phyloP scores from a whole-genome alignment of 2,888 invertebrate species.

The Meta bourneti region DNA sequence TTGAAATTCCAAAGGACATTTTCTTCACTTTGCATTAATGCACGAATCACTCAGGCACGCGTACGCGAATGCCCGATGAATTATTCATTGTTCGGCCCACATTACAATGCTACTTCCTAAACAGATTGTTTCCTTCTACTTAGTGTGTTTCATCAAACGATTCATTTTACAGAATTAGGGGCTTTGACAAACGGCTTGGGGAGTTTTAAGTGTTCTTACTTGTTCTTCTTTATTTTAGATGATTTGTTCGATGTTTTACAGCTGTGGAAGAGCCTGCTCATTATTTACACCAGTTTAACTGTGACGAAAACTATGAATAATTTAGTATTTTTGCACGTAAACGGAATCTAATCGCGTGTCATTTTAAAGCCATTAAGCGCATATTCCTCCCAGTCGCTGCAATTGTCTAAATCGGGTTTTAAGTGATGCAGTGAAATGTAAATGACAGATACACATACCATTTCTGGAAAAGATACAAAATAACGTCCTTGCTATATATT shows the following conservation, averaged over 20 bases:
- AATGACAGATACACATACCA: no score
- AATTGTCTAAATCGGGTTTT: no score
- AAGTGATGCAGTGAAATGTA: no score
- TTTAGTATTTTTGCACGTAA: constrained; percentile 15
- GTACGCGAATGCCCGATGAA: constrained; percentile 16
- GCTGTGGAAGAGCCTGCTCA: background rate
- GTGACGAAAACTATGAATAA: constrained; percentile 12
- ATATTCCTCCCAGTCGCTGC: background rate
- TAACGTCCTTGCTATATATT: no score
- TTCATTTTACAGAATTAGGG: constrained; percentile 43
- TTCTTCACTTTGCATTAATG: constrained; percentile 19
- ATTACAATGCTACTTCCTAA: constrained; percentile 12
- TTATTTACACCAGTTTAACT: constrained; percentile 23
- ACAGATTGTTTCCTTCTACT: constrained; percentile 35
- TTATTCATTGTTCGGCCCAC: constrained; percentile 34
- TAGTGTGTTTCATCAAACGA: constrained; percentile 21
- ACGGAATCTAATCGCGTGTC: background rate
- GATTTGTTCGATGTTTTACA: constrained; percentile 4
- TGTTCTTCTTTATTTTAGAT: background rate
- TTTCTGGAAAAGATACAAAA: no score
- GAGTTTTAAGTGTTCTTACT: constrained; percentile 8
- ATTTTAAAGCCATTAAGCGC: constrained; percentile 4
- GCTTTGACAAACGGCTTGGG: constrained; percentile 1
- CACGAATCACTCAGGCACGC: constrained; percentile 5
- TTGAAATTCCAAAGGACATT: constrained; percentile 22